Percentiles rank a stretch among this genome's conserved stretches.
Evolutionary conservation across 2,113 vertebrate species (phyloP).

Genomic region (Typhlomys cinereus): DNA sequence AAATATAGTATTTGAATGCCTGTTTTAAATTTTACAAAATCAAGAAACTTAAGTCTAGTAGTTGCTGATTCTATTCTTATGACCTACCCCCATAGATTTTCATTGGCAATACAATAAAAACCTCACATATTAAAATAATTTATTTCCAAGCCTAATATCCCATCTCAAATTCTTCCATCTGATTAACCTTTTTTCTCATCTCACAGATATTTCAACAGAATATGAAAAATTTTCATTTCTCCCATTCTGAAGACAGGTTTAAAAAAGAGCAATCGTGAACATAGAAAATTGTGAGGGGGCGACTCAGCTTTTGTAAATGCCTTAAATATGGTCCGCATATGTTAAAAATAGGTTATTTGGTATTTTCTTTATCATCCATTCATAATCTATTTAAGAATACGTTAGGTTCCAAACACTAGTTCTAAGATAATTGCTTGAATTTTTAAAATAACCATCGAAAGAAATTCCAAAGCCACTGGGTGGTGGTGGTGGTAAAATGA

Average conservation of each 20-base stretch:
- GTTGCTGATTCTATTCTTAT: slow-evolving; percentile 66
- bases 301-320: slow-evolving; percentile 43
- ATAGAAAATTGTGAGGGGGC: too few species aligned
- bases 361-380: slow-evolving; percentile 38
- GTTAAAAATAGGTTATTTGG: slow-evolving; percentile 19
- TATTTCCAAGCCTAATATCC: slow-evolving; percentile 72
- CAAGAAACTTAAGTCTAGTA: slow-evolving; percentile 69
- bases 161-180: slow-evolving; percentile 72
- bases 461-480: neutral
- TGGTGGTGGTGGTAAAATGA: neutral
- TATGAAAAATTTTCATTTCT: slow-evolving; percentile 68
- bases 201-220: slow-evolving; percentile 71
- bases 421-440: neutral
- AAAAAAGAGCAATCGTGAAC: slow-evolving; percentile 67
- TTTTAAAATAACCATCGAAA: neutral
- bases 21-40: slow-evolving; percentile 44
- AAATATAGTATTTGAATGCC: slow-evolving; percentile 45
- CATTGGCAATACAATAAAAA: slow-evolving; percentile 75
- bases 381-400: slow-evolving; percentile 51
- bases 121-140: slow-evolving; percentile 78
- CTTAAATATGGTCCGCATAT: slow-evolving; percentile 23
- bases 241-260: slow-evolving; percentile 70
- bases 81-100: slow-evolving; percentile 76
- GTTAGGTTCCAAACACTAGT: slow-evolving; percentile 3
- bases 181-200: slow-evolving; percentile 78